Base-by-base conservation (phyloP, 37 sponge, comb jelly and placozoan genomes). In the Halichondria panicea region DNA sequence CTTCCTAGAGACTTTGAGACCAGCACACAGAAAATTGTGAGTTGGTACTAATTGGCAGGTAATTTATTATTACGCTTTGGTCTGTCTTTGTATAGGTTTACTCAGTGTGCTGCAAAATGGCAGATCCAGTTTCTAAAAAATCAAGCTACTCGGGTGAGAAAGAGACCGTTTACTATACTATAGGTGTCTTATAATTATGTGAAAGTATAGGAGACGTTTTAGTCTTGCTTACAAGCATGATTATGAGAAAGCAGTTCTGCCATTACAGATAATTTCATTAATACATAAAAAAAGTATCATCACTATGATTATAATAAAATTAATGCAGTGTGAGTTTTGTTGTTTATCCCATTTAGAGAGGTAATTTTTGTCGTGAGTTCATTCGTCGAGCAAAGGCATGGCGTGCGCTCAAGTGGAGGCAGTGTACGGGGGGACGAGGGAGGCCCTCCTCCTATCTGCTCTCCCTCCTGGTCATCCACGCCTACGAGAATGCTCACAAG, bases 341-440 rank as follows among this genome's bases (percentile, higher is more conserved):
- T 15, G n/a, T 15, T 15, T 15, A 48, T 15, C 15, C 11, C 15
- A 18, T 48, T 22, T 72, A 53, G 71, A 37, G 34, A 55, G 13
- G 56, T 22, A 58, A 55, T 33, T 38, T 24, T 27, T 28, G 73
- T 13, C 19, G 7, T 39, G 90, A 90, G 63, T 73, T 75, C 35
- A 90, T 84, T 66, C 58, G 60, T 38, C 50, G 81, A 33, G 84
- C 69, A 34, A 90, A 90, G 62, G 80, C 68, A 12, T 90, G 90
- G 90, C 75, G 84, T 50, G 84, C 84, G 15, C 37, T 44, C 5
- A 43, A 62, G 46, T 84, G 75, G 38, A 9, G 42, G 4, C 57
- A n/a, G 57, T 55, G 55, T 24, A 55, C 66, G 9, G 58, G 42
- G 1, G 55, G 42, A 28, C 40, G 28, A 48, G 83, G 83, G 28